Conservation (phyloP, 2,113 vertebrate genomes). For the Lagopus muta region DNA sequence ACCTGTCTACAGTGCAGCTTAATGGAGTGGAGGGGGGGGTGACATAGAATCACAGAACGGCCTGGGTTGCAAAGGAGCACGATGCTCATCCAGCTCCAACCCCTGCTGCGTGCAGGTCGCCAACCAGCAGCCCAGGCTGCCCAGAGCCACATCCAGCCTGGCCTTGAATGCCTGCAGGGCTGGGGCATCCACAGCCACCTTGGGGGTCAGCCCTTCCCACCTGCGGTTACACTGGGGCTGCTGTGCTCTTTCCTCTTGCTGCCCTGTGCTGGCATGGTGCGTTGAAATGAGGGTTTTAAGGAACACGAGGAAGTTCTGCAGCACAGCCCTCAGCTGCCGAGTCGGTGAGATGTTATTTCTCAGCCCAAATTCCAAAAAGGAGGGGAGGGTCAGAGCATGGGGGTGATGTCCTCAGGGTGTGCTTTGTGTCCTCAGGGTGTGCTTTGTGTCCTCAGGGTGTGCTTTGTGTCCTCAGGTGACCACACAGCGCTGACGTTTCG, state of each 20-base stretch:
- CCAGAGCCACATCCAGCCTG: no score
- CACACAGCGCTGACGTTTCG: rapidly evolving
- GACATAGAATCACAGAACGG: no score
- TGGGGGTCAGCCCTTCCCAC: background rate
- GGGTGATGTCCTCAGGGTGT: background rate
- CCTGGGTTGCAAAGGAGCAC: no score
- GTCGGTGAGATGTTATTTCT: background rate
- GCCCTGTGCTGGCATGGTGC: no score
- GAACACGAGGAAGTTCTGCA: rapidly evolving
- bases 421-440: no score
- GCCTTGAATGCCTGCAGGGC: no score
- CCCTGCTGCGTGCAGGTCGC: no score
- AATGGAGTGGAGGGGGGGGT: no score
- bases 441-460: background rate
- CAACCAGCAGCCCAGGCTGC: no score
- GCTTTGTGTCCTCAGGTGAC: background rate
- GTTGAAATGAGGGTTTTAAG: background rate
- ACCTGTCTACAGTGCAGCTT: rapidly evolving
- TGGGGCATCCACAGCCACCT: no score
- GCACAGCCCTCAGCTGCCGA: rapidly evolving
- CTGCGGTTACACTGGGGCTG: background rate
- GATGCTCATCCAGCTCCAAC: no score
- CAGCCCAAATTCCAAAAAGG: background rate
- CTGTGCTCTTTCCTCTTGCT: background rate
- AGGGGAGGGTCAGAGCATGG: background rate